Evolutionary conservation across 2,113 vertebrate species (phyloP), one percentile per base, ranked within the genome.

Genomic region (Oreochromis niloticus): DNA sequence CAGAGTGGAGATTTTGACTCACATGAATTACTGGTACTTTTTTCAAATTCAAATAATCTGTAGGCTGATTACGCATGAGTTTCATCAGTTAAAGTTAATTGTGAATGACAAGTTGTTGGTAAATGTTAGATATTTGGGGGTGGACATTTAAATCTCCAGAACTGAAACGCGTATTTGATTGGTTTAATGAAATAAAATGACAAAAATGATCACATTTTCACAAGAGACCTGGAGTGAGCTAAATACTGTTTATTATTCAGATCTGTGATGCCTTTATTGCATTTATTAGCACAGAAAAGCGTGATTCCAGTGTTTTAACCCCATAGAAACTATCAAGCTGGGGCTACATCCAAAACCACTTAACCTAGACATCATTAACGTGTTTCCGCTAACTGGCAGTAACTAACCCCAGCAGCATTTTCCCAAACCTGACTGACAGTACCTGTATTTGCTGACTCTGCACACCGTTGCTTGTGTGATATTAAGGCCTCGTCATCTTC

Each of bases 371-470:
- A 50, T 50, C 27, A 78, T 12, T 9, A 46, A 46, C 41, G 0
- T 50, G 22, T 30, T 30, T 19, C 68, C 17, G 56, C 50, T 78
- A 39, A 4, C 30, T 48, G 46, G 9, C 24, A 83, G 48, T 11
- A 24, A 50, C 5, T 5, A 54, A 82, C 48, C 43, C 71, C 43
- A 73, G 68, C 61, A 39, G 39, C 39, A 46, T 43, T 73, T 73
- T 16, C 22, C 6, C 6, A 10, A 19, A 6, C 46, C 9, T 1
- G 8, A 4, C 14, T 4, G n/a, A 50, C 75, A 50, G 1, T 90
- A 95, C 92, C 94, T 94, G 91, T 63, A 71, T 87, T 16, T 59
- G 87, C 87, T 82, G 91, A 46, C 19, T 13, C 86, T 66, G 22
- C 80, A 63, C 87, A 75, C 87, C 56, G 93, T 63, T 59, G 73